A percentile compares a stretch with the other conserved stretches of the same genome.
Conservation (phyloP, 1,140 invertebrate species). For the Cryptotermes secundus region DNA sequence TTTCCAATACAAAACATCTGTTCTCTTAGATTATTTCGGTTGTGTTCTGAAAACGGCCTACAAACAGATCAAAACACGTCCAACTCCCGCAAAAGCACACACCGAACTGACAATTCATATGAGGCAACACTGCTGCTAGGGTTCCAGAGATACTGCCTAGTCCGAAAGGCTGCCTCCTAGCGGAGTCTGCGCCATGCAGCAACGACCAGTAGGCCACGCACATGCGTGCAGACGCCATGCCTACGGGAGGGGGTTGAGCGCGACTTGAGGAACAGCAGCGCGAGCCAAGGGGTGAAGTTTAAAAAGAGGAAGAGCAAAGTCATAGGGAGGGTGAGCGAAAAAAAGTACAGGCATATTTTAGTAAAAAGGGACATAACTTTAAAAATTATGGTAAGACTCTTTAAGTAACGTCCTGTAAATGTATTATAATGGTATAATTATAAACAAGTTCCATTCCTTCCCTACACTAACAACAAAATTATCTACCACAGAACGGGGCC, state of each 20-base stretch:
- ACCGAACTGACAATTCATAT: not conserved
- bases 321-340: not conserved
- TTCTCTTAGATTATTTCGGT: not conserved
- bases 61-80: not conserved
- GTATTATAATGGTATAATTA: not conserved
- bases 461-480: too few species aligned
- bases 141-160: too few species aligned
- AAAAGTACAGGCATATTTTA: not conserved
- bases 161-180: not conserved
- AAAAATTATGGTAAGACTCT: not conserved
- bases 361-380: not conserved
- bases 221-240: not conserved
- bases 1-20: not conserved
- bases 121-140: not conserved
- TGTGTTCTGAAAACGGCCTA: not conserved
- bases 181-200: not conserved
- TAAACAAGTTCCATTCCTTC: too few species aligned
- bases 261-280: not conserved
- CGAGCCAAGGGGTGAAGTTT: not conserved
- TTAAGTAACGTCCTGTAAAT: not conserved
- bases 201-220: not conserved
- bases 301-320: not conserved
- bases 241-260: not conserved
- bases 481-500: too few species aligned
- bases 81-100: not conserved